Base-by-base conservation (phyloP, 2,888 invertebrate species). In the Athalia cordata region DNA sequence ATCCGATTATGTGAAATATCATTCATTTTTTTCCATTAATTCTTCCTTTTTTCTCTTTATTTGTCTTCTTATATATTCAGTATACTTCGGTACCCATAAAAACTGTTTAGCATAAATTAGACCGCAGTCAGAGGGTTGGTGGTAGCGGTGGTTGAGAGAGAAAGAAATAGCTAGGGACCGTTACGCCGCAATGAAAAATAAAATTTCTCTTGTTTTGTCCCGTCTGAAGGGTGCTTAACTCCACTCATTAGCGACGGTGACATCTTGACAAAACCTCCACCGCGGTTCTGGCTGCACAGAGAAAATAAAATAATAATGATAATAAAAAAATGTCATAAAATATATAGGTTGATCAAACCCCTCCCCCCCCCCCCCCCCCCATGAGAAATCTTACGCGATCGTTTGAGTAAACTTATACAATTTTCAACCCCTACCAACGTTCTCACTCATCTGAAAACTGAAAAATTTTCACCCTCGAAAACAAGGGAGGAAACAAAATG, bases 231-330 rank as follows among this genome's bases (percentile, higher is more conserved):
- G 82, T 80, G 80, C 84, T 85, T 85, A 84, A 86, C 85, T 85
- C 85, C 83, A 82, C 85, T 88, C 85, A 86, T 87, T 88, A 87
- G 84, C 83, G 82, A 79, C 84, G 86, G 83, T 89, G 89, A 89
- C 89, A 88, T 88, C 87, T 88, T 87, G 88, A 87, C 85, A 85
- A 87, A 85, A 85, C 81, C 80, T 81, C 49, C 62, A 55, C 2
- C 29, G 29, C 29, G 29, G 29, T 29, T 2, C 29, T 29, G 29
- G 29, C 29, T 29, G 29, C 2, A 29, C 29, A 29, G 29, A 29
- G 29, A 29, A 29, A 29, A 29, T 29, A 29, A 29, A 29, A 29
- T 29, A 29, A 29, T 29, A 29, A 29, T 29, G 29, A 29, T 29
- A 29, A 29, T 29, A 64, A 74, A 74, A 55, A 75, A 75, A 62